Evolutionary conservation across 2,888 invertebrate genomes (phyloP), one percentile per base, ranked within the genome.

Genomic region (Amiota minor): DNA sequence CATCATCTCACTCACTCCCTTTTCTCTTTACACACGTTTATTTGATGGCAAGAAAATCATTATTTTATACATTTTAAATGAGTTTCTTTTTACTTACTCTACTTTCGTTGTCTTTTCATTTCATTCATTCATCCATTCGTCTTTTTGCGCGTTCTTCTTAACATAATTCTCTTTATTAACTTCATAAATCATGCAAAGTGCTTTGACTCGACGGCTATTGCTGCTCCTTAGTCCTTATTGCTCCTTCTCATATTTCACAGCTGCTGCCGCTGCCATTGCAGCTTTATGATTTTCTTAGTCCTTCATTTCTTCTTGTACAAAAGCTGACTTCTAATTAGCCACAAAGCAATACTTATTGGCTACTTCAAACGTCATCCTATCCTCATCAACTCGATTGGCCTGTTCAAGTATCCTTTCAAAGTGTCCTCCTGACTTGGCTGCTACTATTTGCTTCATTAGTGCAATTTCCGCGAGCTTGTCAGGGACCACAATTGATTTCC

Each of bases 381-480:
- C 20, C 59, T 35, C 35, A n/a, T n/a, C 53, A 50, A 50, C 35
- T 35, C 35, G 6, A 35, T 35, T 35, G 35, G 9, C 53, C 53
- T 3, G n/a, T 64, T 23, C 45, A 12, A 77, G 77, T 77, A 78
- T 84, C 81, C 84, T 84, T 85, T 84, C 81, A 55, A 16, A 14
- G 53, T 14, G 10, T 18, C 18, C 35, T 85, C 84, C 49, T 74
- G 76, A 75, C 74, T 68, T 77, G 81, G 74, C 23, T 61, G 77
- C 78, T 78, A 82, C 81, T 84, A 81, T 83, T 85, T 82, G 83
- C 86, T 83, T 83, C 83, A 83, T 83, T 83, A 83, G 85, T 81
- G 86, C 83, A 83, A 83, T 83, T 83, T 83, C 83, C 83, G 84
- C 80, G 85, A 84, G 78, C 86, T 84, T 85, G 86, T 83, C 83